A percentile compares a stretch with the other conserved stretches of the same genome.
phyloP scores from a whole-genome alignment of 2,797 vertebrate genomes.

The Arctocebus calabarensis region DNA sequence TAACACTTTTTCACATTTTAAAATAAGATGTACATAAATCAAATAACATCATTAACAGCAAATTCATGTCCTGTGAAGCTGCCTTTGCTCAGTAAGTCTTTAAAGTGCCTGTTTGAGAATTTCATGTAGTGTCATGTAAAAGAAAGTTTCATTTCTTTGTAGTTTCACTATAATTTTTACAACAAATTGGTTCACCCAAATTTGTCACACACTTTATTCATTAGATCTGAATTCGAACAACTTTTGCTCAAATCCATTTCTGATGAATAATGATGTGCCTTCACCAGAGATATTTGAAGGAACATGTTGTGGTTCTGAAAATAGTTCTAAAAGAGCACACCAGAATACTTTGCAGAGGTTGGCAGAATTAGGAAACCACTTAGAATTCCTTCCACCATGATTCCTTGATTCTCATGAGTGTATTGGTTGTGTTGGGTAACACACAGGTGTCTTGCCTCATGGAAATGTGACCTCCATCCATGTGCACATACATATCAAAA shows the following conservation, averaged over 20 bases:
- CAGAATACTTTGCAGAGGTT: neutral
- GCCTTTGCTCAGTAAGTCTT: neutral
- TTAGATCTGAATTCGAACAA: constrained; percentile 2
- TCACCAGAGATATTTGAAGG: neutral
- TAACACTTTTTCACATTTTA: neutral
- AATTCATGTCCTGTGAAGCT: neutral
- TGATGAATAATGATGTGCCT: neutral
- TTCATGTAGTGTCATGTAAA: neutral
- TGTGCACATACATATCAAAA: rapidly evolving
- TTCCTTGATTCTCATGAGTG: neutral
- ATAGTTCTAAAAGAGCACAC: neutral
- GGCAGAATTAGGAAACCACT: neutral
- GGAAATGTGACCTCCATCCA: rapidly evolving
- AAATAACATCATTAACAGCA: neutral
- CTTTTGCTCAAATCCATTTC: neutral
- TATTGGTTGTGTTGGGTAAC: too few species aligned
- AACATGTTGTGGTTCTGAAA: neutral
- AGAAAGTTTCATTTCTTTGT: neutral
- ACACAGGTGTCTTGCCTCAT: rapidly evolving
- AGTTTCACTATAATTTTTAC: neutral
- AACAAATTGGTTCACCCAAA: neutral
- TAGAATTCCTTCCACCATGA: neutral
- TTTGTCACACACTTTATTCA: neutral
- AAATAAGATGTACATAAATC: neutral
- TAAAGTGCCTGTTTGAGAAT: neutral